A percentile compares a stretch with the other conserved stretches of the same genome.
Conservation (phyloP, 2,888 invertebrate genomes). For the Rapana venosa region DNA sequence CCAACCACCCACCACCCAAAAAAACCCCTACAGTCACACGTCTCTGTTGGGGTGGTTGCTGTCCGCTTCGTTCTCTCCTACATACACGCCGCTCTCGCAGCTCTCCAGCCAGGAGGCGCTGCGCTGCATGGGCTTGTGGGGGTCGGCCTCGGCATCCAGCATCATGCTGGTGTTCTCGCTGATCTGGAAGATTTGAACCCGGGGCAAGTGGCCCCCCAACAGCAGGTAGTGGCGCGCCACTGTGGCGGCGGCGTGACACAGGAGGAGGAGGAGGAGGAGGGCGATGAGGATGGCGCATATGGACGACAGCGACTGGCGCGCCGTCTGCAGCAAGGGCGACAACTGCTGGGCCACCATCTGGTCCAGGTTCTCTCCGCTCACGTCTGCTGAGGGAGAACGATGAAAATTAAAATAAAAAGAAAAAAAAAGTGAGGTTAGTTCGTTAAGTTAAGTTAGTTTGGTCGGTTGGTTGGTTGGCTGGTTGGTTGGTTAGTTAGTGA, state of each 20-base stretch:
- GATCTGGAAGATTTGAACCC: slow-evolving; percentile 56
- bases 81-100: slow-evolving; percentile 72
- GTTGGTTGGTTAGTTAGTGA: no score
- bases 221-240: slow-evolving; percentile 64
- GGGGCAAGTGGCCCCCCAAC: slow-evolving; percentile 60
- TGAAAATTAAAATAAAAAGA: background rate
- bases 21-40: slow-evolving; percentile 24
- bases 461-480: no score
- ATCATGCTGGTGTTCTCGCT: slow-evolving; percentile 48
- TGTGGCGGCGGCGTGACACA: slow-evolving; percentile 65
- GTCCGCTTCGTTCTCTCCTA: slow-evolving; percentile 54
- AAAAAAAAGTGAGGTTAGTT: no score
- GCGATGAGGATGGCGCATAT: slow-evolving; percentile 38
- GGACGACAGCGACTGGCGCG: slow-evolving; percentile 50
- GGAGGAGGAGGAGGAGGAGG: slow-evolving; percentile 48
- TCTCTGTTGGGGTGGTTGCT: slow-evolving; percentile 11
- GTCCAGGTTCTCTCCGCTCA: slow-evolving; percentile 46
- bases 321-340: slow-evolving; percentile 61
- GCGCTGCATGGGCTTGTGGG: slow-evolving; percentile 61
- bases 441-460: no score
- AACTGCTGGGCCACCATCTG: slow-evolving; percentile 48
- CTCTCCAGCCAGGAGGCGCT: slow-evolving; percentile 71
- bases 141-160: slow-evolving; percentile 32
- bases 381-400: slow-evolving; percentile 43
- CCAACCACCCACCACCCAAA: no score